A percentile compares a stretch with the other conserved stretches of the same genome.
phyloP scores from a whole-genome alignment of 1,140 invertebrate genomes.

The Pseudomyrmex gracilis region DNA sequence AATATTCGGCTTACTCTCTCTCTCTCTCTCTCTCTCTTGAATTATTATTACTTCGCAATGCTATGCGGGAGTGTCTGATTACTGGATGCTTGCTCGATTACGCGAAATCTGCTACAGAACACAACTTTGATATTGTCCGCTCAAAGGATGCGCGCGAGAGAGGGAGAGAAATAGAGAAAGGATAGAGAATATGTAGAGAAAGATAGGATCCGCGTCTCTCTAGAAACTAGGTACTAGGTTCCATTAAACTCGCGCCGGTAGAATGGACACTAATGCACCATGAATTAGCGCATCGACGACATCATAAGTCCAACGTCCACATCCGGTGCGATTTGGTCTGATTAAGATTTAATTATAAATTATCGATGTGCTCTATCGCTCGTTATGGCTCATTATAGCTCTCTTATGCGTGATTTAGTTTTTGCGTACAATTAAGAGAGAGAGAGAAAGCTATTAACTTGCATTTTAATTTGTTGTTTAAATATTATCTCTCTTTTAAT shows the following conservation, averaged over 20 bases:
- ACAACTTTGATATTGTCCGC: conserved; percentile 27
- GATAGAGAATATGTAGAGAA: no score
- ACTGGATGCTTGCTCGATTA: conserved; percentile 35
- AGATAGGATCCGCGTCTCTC: no score
- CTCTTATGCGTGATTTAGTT: not conserved
- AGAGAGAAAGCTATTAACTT: no score
- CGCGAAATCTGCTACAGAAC: conserved; percentile 36
- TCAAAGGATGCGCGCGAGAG: conserved; percentile 13
- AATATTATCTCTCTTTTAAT: not conserved
- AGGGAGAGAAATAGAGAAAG: conserved; percentile 2
- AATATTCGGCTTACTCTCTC: not conserved
- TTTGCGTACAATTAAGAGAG: not conserved
- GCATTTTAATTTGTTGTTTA: not conserved
- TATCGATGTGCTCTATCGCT: not conserved
- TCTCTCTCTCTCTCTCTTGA: no score
- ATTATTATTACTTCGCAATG: conserved; percentile 40
- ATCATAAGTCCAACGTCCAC: conserved; percentile 2
- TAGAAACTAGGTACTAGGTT: conserved; percentile 5
- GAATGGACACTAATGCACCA: conserved; percentile 28
- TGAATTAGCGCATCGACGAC: conserved; percentile 37
- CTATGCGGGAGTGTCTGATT: conserved; percentile 39
- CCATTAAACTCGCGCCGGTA: conserved; percentile 11
- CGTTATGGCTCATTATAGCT: not conserved
- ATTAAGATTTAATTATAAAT: conserved; percentile 38
- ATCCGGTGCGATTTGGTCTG: conserved; percentile 1